Conservation (phyloP, 2,113 vertebrate species). For the Mesembrinibis cayennensis region DNA sequence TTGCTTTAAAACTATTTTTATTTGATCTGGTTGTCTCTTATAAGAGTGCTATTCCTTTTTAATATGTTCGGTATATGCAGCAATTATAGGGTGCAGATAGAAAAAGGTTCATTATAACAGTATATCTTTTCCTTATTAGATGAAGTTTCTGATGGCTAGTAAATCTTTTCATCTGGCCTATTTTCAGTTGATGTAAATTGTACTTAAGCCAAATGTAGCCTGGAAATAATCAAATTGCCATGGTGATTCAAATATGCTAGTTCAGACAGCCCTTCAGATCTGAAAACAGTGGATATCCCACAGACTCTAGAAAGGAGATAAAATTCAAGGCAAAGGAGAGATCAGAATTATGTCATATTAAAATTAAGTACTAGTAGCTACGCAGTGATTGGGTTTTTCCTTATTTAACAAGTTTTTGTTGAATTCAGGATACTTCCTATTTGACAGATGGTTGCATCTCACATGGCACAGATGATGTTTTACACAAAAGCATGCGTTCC, state of each 20-base stretch:
- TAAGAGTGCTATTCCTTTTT: not conserved
- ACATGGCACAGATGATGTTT: not conserved
- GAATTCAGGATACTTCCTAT: not conserved
- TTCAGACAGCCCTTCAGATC: not conserved
- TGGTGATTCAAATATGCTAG: not conserved
- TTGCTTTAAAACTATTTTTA: not conserved
- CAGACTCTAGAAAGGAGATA: not conserved
- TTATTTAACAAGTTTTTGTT: not conserved
- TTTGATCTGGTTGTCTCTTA: not conserved
- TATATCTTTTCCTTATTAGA: not conserved
- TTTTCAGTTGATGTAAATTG: not conserved
- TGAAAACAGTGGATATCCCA: not conserved
- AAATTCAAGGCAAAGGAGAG: not conserved
- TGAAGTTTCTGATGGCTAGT: not conserved
- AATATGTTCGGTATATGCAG: not conserved
- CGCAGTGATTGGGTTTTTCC: not conserved
- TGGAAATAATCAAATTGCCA: not conserved
- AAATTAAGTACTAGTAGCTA: not conserved
- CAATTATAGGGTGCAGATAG: not conserved
- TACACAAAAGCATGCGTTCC: not conserved
- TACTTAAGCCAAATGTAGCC: not conserved
- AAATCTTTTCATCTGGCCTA: not conserved
- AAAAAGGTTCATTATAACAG: not conserved
- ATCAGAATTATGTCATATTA: not conserved
- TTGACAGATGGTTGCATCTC: not conserved